A percentile compares a stretch with the other conserved stretches of the same genome.
Conservation (phyloP, 35 echinoderm and acorn worm species). For the Amphiura filiformis region DNA sequence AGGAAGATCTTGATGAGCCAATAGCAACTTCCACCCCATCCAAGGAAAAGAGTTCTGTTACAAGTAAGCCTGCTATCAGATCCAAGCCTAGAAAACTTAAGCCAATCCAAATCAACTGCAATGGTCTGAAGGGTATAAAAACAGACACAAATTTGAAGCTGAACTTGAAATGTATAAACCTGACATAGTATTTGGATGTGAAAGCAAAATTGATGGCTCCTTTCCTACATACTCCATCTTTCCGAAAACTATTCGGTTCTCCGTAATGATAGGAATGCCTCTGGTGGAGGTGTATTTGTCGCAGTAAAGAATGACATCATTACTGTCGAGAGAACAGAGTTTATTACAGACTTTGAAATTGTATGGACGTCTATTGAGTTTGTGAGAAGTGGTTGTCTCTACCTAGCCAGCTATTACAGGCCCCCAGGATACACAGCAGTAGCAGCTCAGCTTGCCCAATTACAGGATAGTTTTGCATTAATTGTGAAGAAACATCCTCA, state of each 20-base stretch:
- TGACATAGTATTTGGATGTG: conserved; percentile 51
- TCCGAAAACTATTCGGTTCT: too few relatives aligned
- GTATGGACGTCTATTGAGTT: too few relatives aligned
- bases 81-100: not conserved
- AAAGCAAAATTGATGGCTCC: too few relatives aligned
- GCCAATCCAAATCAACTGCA: not conserved
- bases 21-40: conserved; percentile 3
- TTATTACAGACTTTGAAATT: too few relatives aligned
- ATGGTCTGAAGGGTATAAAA: not conserved
- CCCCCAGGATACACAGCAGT: too few relatives aligned
- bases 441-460: too few relatives aligned
- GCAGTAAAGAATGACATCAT: conserved; percentile 36
- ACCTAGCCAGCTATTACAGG: conserved; percentile 50
- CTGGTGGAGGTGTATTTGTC: too few relatives aligned
- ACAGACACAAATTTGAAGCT: conserved; percentile 1
- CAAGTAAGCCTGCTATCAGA: not conserved
- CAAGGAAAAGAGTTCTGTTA: not conserved
- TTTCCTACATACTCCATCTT: too few relatives aligned
- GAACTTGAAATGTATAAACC: conserved; percentile 33
- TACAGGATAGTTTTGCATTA: too few relatives aligned
- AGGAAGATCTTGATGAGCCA: not conserved
- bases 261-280: too few relatives aligned
- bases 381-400: too few relatives aligned
- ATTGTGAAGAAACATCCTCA: not conserved
- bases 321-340: not conserved